Percentiles rank a stretch among this genome's conserved stretches.
phyloP scores from a whole-genome alignment of 2,888 invertebrate genomes.

The Caenorhabditis japonica region DNA sequence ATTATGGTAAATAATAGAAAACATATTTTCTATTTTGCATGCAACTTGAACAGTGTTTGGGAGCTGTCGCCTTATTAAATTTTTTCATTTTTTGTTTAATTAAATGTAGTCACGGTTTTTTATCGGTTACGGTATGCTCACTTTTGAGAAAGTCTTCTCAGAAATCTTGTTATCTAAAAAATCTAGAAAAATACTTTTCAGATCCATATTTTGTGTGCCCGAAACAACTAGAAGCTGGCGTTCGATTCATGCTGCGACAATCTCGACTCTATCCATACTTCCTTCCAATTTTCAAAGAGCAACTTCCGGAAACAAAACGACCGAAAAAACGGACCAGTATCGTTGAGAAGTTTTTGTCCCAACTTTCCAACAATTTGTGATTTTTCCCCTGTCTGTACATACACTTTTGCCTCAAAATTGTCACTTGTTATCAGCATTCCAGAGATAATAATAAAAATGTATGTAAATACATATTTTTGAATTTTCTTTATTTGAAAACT shows the following conservation, averaged over 20 bases:
- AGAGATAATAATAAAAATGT: no score
- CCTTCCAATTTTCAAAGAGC: constrained; percentile 22
- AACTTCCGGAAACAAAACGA: constrained; percentile 13
- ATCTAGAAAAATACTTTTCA: not conserved
- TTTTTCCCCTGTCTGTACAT: not conserved
- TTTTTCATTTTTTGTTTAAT: no score
- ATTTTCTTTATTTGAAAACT: no score
- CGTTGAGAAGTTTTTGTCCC: constrained; percentile 22
- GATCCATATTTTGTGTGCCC: constrained; percentile 44
- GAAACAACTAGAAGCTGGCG: constrained; percentile 26
- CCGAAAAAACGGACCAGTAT: constrained; percentile 27
- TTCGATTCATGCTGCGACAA: constrained; percentile 36
- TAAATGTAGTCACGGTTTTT: no score
- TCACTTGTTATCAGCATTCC: no score
- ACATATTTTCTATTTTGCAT: no score
- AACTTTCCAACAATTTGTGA: constrained; percentile 12
- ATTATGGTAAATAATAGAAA: not conserved
- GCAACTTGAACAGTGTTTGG: no score
- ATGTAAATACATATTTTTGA: no score
- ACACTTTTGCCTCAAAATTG: no score
- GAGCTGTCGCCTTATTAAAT: no score
- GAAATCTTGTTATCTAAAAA: not conserved
- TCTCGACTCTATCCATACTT: constrained; percentile 37
- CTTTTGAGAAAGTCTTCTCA: not conserved
- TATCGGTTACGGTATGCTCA: no score